Evolutionary conservation across 2,888 invertebrate genomes (phyloP).

Genomic region (Sericinus montela): DNA sequence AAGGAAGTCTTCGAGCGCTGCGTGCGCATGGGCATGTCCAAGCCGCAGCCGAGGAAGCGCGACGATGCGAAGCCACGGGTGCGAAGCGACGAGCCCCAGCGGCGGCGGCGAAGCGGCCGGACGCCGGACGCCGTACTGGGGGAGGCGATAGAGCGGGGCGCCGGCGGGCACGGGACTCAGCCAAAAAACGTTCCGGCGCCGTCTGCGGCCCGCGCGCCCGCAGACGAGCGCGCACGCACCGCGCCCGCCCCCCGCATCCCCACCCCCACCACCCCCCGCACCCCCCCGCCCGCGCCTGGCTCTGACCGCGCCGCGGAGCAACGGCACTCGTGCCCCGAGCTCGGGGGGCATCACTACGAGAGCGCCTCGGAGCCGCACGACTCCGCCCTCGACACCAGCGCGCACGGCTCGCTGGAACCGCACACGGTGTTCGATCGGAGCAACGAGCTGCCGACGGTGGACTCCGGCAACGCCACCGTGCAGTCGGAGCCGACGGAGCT

Average conservation of each 20-base stretch:
- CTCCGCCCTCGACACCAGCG: conserved; percentile 5
- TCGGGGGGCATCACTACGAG: background rate
- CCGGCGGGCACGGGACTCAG: conserved; percentile 36
- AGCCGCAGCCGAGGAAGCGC: conserved; percentile 32
- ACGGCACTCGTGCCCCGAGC: no score
- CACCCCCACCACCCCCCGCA: no score
- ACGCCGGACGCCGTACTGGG: conserved; percentile 62
- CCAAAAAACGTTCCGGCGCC: conserved; percentile 88
- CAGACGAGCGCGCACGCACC: conserved; percentile 61
- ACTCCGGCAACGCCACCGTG: conserved; percentile 35
- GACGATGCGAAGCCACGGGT: conserved; percentile 34
- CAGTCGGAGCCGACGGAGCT: conserved; percentile 37
- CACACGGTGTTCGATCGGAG: conserved; percentile 27
- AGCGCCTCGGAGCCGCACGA: background rate
- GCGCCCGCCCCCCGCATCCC: conserved; percentile 28
- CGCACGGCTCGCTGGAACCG: conserved; percentile 8
- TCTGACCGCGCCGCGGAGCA: conserved; percentile 38
- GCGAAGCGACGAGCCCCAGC: conserved; percentile 45
- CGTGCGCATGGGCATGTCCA: conserved; percentile 86
- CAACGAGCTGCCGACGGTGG: conserved; percentile 34
- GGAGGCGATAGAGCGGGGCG: conserved; percentile 83
- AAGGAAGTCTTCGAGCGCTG: conserved; percentile 86
- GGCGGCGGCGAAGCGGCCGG: conserved; percentile 27
- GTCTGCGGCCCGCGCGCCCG: conserved; percentile 82
- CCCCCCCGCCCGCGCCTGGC: conserved; percentile 50